phyloP scores from a whole-genome alignment of 2,113 vertebrate genomes.

The Esox niger region DNA sequence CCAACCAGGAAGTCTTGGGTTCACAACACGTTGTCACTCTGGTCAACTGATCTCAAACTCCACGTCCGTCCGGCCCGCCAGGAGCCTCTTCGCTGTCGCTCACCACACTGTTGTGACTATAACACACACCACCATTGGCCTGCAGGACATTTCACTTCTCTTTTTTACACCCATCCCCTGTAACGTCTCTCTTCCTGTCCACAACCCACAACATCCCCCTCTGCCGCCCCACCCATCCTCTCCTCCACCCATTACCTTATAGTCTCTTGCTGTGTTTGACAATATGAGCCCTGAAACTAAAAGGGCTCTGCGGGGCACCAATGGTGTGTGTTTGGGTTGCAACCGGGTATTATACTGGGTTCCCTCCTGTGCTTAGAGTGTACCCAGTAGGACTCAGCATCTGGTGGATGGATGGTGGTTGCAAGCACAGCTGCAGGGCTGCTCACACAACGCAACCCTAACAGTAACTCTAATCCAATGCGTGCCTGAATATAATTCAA shows the following conservation, averaged over 20 bases:
- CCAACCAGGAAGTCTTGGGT: too few species aligned
- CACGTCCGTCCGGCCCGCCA: slow-evolving; percentile 21
- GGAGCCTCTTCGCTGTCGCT: background rate
- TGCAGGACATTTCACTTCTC: background rate
- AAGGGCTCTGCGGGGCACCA: too few species aligned
- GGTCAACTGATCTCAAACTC: background rate
- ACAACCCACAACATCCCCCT: background rate
- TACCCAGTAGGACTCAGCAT: background rate
- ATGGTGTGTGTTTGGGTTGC: too few species aligned
- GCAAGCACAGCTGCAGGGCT: too few species aligned
- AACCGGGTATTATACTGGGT: too few species aligned
- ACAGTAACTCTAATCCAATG: too few species aligned
- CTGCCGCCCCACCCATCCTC: background rate
- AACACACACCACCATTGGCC: background rate
- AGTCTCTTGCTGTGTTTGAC: too few species aligned
- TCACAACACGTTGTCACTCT: too few species aligned
- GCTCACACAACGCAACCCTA: too few species aligned
- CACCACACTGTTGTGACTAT: background rate
- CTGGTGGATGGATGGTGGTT: background rate
- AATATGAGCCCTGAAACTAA: too few species aligned
- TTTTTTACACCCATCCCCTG: background rate
- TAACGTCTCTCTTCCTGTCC: background rate
- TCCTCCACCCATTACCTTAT: background rate
- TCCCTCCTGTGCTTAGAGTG: too few species aligned
- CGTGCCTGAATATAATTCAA: too few species aligned